phyloP scores from a whole-genome alignment of 37 sponge, comb jelly and placozoan genomes.

The Hormiphora californensis region DNA sequence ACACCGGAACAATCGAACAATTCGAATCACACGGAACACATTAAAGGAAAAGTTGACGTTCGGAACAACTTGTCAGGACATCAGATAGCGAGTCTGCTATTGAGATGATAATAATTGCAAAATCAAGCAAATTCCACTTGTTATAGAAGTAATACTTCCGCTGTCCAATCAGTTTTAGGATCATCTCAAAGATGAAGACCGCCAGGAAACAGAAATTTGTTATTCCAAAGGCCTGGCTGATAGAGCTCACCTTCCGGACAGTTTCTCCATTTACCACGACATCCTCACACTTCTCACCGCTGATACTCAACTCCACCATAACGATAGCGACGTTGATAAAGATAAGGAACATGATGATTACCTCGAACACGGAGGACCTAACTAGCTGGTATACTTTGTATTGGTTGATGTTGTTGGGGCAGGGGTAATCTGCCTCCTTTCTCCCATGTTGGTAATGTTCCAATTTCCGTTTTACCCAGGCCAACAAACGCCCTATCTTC shows the following conservation, averaged over 20 bases:
- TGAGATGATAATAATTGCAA: conserved; percentile 64
- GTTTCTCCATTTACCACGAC: conserved; percentile 24
- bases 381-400: conserved; percentile 56
- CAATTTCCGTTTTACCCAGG: neutral
- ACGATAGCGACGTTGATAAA: conserved; percentile 60
- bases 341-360: conserved; percentile 62
- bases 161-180: conserved; percentile 73
- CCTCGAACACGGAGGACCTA: conserved; percentile 58
- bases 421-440: neutral
- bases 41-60: conserved; percentile 7
- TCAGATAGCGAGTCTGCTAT: conserved; percentile 36
- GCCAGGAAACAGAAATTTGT: conserved; percentile 63
- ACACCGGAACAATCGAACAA: conserved; percentile 49
- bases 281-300: neutral
- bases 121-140: conserved; percentile 71
- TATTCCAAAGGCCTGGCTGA: conserved; percentile 5
- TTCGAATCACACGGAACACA: conserved; percentile 60
- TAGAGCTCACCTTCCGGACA: neutral
- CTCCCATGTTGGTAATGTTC: neutral
- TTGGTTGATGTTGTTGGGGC: conserved; percentile 41
- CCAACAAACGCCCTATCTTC: conserved; percentile 53
- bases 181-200: conserved; percentile 65
- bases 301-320: conserved; percentile 61
- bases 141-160: conserved; percentile 71
- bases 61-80: neutral